phyloP scores from a whole-genome alignment of 2,797 vertebrate species.

The Macrochelys suwanniensis region DNA sequence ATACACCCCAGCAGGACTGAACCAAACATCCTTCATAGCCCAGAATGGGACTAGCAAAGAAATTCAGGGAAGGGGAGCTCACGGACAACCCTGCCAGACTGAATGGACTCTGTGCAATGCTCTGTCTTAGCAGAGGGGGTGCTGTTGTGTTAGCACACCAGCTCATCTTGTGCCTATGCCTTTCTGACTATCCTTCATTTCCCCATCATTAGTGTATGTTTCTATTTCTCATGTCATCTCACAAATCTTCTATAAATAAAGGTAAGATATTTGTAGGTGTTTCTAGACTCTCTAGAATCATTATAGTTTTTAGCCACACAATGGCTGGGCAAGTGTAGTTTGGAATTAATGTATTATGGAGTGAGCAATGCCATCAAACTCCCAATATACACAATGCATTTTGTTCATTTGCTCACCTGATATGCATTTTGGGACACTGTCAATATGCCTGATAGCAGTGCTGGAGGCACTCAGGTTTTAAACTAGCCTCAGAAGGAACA shows the following conservation, averaged over 20 bases:
- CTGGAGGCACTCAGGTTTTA: background rate
- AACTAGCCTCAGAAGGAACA: background rate
- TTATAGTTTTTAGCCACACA: background rate
- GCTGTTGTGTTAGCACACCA: background rate
- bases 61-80: background rate
- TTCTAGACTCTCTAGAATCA: background rate
- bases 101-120: no score
- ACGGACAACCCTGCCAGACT: background rate
- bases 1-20: background rate
- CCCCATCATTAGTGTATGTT: background rate
- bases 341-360: background rate
- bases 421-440: background rate
- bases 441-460: fast-evolving
- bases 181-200: background rate
- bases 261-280: background rate
- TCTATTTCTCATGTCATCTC: background rate
- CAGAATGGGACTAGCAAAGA: background rate
- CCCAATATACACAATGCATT: background rate
- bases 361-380: background rate
- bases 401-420: background rate
- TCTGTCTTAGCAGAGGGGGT: background rate
- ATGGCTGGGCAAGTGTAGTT: background rate
- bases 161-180: background rate
- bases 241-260: background rate
- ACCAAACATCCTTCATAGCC: no score